Evolutionary conservation across 53 echinoderm and acorn worm genomes (phyloP).

Genomic region (Actinopyga echinites): DNA sequence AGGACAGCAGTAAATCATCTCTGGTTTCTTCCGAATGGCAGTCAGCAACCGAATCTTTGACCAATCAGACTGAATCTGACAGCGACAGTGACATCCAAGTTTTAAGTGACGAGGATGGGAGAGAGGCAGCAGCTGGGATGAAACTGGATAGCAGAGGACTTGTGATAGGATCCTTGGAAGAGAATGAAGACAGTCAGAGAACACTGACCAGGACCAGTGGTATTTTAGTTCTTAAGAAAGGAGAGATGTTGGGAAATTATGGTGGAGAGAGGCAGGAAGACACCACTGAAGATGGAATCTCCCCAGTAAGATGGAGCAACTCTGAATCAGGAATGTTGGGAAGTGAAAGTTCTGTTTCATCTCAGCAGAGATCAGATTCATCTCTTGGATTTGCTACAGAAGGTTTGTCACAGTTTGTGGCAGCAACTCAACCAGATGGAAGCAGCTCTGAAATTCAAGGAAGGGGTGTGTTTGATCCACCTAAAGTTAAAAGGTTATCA

Average conservation of each 20-base stretch:
- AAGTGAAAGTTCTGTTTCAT: slow-evolving; percentile 26
- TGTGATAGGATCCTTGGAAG: slow-evolving; percentile 2
- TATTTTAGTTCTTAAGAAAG: slow-evolving; percentile 11
- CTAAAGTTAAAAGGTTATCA: no score
- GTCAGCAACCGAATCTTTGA: not conserved
- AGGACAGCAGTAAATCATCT: not conserved
- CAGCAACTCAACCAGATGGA: no score
- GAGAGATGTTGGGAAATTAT: not conserved
- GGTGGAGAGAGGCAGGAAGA: no score
- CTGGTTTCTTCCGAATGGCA: not conserved
- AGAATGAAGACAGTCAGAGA: slow-evolving; percentile 49
- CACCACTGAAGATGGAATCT: not conserved
- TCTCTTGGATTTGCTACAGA: slow-evolving; percentile 12
- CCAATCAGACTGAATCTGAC: not conserved
- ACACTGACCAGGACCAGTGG: slow-evolving; percentile 43
- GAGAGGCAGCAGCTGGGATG: slow-evolving; percentile 1
- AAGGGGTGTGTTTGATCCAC: no score
- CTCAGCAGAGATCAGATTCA: not conserved
- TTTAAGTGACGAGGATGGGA: slow-evolving; percentile 49
- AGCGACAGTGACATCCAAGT: slow-evolving; percentile 76
- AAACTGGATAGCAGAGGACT: not conserved
- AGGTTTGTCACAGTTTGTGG: not conserved
- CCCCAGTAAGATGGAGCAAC: not conserved
- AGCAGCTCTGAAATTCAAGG: no score
- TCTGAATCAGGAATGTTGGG: not conserved